Percentiles rank a stretch among this genome's conserved stretches.
Conservation (phyloP, 2,797 vertebrate genomes). For the Aphelocoma californica region DNA sequence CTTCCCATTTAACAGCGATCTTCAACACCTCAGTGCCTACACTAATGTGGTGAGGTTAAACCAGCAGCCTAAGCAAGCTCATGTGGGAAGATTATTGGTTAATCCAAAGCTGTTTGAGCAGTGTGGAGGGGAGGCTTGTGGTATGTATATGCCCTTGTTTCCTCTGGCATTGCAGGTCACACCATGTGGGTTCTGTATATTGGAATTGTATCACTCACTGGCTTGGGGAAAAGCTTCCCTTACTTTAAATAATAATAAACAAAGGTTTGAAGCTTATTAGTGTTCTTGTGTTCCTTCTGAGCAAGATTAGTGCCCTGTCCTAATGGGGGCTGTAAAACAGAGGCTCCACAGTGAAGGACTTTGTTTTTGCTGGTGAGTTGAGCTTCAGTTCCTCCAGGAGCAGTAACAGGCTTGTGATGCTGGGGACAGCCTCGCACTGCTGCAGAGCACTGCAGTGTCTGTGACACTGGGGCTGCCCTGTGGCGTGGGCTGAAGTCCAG, state of each 20-base stretch:
- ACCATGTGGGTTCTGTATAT: not conserved
- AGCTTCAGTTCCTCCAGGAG: not conserved
- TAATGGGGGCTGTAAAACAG: not conserved
- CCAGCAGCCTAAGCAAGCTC: conserved; percentile 28
- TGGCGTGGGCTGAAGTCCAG: not conserved
- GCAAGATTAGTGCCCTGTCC: conserved; percentile 47
- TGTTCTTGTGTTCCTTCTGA: conserved; percentile 25
- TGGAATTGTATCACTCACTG: not conserved
- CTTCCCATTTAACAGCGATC: not conserved
- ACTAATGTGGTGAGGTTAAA: not conserved
- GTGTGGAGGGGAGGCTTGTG: not conserved
- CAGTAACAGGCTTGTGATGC: not conserved
- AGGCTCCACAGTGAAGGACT: conserved; percentile 30
- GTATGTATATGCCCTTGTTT: not conserved
- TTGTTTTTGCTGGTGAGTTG: conserved; percentile 8
- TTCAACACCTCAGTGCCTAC: not conserved
- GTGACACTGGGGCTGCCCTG: not conserved
- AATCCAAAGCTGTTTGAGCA: conserved; percentile 9
- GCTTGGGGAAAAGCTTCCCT: not conserved
- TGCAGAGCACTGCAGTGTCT: not conserved
- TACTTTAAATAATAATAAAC: conserved; percentile 15
- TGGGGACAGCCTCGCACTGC: not conserved
- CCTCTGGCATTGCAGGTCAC: not conserved
- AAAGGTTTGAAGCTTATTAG: conserved; percentile 56
- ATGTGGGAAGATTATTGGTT: conserved; percentile 20